Conservation (phyloP, 2,797 vertebrate genomes). For the Chelonia mydas region DNA sequence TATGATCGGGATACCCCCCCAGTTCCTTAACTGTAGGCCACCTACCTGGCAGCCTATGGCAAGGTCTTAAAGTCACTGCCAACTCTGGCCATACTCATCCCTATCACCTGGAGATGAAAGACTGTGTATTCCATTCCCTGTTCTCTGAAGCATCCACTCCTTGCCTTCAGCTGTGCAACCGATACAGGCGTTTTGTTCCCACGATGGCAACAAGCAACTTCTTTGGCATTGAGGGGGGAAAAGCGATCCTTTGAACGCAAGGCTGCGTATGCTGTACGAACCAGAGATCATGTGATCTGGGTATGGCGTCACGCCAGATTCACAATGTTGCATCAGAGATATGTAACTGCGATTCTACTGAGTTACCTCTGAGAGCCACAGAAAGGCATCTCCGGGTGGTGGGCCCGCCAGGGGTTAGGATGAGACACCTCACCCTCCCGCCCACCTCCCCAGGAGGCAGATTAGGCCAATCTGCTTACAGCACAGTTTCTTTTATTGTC, state of each 20-base stretch:
- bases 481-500: not conserved
- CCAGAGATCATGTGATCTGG: not conserved
- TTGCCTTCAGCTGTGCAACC: not conserved
- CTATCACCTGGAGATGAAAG: not conserved
- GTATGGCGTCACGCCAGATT: not conserved
- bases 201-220: not conserved
- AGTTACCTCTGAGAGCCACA: not conserved
- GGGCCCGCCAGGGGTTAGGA: not conserved
- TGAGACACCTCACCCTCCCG: no score
- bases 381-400: not conserved
- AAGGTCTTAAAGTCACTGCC: not conserved
- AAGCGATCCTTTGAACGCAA: not conserved
- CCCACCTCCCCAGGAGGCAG: not conserved
- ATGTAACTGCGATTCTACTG: not conserved
- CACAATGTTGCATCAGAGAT: not conserved
- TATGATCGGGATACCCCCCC: not conserved
- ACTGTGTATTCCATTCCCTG: not conserved
- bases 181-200: rapidly evolving
- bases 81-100: not conserved
- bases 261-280: not conserved
- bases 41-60: rapidly evolving
- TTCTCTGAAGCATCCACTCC: not conserved
- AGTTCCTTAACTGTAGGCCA: not conserved
- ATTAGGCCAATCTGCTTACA: rapidly evolving
- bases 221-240: no score